Evolutionary conservation across 2,888 invertebrate genomes (phyloP), one percentile per base, ranked within the genome.

Genomic region (Aphidius colemani): DNA sequence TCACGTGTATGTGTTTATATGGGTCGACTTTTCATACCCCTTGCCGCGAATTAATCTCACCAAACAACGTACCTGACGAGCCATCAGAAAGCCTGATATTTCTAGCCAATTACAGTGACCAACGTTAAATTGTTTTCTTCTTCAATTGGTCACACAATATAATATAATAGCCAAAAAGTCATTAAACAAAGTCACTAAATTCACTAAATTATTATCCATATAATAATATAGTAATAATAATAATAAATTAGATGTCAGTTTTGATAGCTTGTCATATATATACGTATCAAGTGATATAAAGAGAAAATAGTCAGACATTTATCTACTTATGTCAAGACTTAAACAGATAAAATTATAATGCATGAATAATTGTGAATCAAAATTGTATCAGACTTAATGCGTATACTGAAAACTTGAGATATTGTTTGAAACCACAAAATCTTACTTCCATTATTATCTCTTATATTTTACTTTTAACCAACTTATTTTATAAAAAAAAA

Each of bases 41-140:
- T 46, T 46, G 46, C 57, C 45, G 40, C 49, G 59, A 56, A 64
- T 64, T 64, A 64, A 64, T 64, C 64, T 64, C 55, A 41, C 58
- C 44, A 53, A 46, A 46, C 39, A 30, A 30, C 57, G 46, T 46
- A 46, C 13, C 13, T 18, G 13, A 18, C 5, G 30, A 30, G 30
- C 13, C 13, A 18, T 18, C 13, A 30, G 30, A 30, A 30, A 30
- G 5, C 30, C 30, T 46, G 57, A 58, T 51, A 40, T 39, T 57
- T 55, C 56, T 43, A 49, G 39, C 53, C 43, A 53, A 53, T 49
- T 11, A 55, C 40, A 57, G 43, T 51, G 57, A 57, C 48, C 46
- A 57, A 11, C 39, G 43, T 18, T 13, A 63, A 63, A 63, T 63
- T 63, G 57, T 63, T 57, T 50, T 51, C 57, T 50, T 51, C 57